Conservation (phyloP, 1,140 invertebrate species). For the Zaprionus capensis region DNA sequence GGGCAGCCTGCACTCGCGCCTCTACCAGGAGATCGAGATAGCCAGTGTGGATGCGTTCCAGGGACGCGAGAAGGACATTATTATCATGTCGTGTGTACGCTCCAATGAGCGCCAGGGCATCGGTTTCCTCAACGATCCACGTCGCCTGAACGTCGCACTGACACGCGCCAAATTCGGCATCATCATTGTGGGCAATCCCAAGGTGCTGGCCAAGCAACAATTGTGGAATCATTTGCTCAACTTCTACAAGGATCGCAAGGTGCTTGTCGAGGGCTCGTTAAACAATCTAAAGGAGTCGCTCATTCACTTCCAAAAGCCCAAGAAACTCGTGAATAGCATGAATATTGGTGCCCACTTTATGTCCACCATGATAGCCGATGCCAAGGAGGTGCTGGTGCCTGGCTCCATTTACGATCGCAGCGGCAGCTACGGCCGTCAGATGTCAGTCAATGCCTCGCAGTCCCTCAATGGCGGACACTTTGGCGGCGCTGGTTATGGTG, state of each 20-base stretch:
- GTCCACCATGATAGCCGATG: conserved; percentile 97
- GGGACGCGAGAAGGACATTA: conserved; percentile 99
- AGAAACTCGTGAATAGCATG: conserved; percentile 95
- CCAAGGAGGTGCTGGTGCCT: conserved; percentile 94
- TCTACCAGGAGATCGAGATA: conserved; percentile 99
- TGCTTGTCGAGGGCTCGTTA: conserved; percentile 98
- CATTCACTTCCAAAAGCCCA: conserved; percentile 98
- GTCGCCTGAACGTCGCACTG: conserved; percentile 98
- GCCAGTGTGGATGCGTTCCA: conserved; percentile 99
- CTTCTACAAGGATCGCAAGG: conserved; percentile 99
- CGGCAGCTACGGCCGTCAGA: conserved; percentile 84
- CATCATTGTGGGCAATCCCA: conserved; percentile 99
- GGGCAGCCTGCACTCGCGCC: conserved; percentile 96
- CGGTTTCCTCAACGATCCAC: conserved; percentile 98
- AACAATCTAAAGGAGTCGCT: conserved; percentile 98
- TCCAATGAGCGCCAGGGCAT: conserved; percentile 96
- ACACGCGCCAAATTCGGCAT: conserved; percentile 99
- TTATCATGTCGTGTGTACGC: conserved; percentile 99
- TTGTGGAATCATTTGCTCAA: conserved; percentile 99
- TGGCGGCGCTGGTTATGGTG: conserved; percentile 7
- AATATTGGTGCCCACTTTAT: conserved; percentile 99
- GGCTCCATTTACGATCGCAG: conserved; percentile 90
- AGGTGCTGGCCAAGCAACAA: conserved; percentile 98
- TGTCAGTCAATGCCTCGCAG: conserved; percentile 72
- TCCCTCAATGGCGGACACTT: conserved; percentile 71